Base-by-base conservation (phyloP, 2,888 invertebrate species). In the Drosophila demipolita region DNA sequence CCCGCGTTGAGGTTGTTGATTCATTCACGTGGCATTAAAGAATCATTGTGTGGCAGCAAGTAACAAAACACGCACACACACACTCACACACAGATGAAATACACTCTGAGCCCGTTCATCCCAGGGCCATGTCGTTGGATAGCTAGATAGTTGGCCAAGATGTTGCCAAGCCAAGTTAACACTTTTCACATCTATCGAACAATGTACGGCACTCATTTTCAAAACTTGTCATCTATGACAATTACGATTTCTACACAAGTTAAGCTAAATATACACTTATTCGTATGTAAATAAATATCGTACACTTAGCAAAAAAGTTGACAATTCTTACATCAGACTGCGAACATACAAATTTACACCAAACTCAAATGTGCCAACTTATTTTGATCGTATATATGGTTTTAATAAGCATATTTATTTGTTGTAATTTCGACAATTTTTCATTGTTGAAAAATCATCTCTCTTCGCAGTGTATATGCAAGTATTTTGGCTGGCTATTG, bases 161-260 rank as follows among this genome's bases (percentile, higher is more conserved):
- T 61, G 62, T 48, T 62, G 61, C 58, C 63, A 57, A 59, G 65
- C 62, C 65, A 50, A 74, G 83, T 82, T 83, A 83, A 80, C 83
- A 83, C 83, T 83, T 83, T 83, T 83, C 82, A 81, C 82, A 83
- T 83, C 55, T 60, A 60, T 60, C 60, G 74, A 74, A 74, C 74
- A 74, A 74, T 74, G 74, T 73, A 57, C 63, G 60, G 45, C 68
- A 73, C 73, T 74, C 73, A 74, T 74, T 48, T 52, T 26, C 52
- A 52, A 45, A 45, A 29, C n/a, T 62, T 62, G 73, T 55, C 61
- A 66, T 58, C 67, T 62, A 36, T 60, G 59, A 64, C 74, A 73
- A 68, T 60, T 73, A 55, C 66, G 63, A 73, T 74, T 73, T 68
- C 73, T 64, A 74, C 73, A 68, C 45, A 62, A 58, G 11, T 32